Percentiles rank a stretch among this genome's conserved stretches.
phyloP scores from a whole-genome alignment of 2,113 vertebrate genomes.

The Melanostigma gelatinosum region DNA sequence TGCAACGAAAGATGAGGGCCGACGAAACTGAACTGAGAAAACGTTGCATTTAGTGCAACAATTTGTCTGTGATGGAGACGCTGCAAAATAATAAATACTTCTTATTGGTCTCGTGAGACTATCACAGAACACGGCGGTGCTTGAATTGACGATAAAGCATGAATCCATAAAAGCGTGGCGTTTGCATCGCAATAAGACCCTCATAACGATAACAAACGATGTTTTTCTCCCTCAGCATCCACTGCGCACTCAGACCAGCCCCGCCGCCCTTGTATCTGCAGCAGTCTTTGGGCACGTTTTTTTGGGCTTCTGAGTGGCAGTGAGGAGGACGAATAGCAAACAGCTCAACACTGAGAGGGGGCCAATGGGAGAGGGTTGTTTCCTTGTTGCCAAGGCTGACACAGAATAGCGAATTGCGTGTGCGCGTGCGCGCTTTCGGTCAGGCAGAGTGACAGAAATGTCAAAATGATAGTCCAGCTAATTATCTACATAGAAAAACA shows the following conservation, averaged over 20 bases:
- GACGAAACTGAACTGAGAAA: constrained; percentile 15
- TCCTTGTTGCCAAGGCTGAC: constrained; percentile 76
- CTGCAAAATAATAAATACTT: constrained; percentile 25
- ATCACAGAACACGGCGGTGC: not conserved
- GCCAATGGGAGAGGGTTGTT: constrained; percentile 67
- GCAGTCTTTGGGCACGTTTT: constrained; percentile 33
- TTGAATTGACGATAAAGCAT: constrained; percentile 2
- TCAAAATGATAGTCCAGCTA: not conserved
- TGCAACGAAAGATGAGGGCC: constrained; percentile 38
- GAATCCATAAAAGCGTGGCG: constrained; percentile 41
- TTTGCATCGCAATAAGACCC: constrained; percentile 36
- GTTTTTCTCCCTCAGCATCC: constrained; percentile 52
- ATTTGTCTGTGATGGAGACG: constrained; percentile 55
- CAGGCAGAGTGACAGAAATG: constrained; percentile 4
- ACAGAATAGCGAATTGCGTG: constrained; percentile 10
- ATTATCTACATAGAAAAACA: not conserved
- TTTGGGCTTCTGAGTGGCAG: constrained; percentile 61
- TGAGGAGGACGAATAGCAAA: constrained; percentile 55
- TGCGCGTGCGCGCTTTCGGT: not conserved
- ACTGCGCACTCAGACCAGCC: constrained; percentile 66
- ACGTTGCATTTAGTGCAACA: constrained; percentile 69
- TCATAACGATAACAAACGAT: constrained; percentile 45
- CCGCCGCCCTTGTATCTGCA: constrained; percentile 60
- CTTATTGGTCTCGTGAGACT: constrained; percentile 33
- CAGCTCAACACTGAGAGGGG: not conserved